Conservation (phyloP, 2,797 vertebrate genomes). For the Takifugu ocellatus region DNA sequence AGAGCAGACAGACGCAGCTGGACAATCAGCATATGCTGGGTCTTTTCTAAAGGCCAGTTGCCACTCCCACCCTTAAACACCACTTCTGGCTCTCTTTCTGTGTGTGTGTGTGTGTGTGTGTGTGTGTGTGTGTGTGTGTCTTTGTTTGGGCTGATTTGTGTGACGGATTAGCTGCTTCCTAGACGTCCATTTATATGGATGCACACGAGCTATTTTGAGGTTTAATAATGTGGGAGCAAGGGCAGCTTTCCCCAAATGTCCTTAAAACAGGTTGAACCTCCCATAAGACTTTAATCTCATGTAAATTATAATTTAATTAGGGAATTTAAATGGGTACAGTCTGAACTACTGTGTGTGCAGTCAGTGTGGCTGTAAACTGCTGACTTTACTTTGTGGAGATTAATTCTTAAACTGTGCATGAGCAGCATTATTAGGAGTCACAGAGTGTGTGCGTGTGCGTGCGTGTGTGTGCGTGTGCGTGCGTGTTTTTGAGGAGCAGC, state of each 20-base stretch:
- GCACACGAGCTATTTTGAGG: not conserved
- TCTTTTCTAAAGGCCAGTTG: conserved; percentile 28
- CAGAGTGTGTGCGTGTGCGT: conserved; percentile 9
- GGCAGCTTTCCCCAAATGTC: conserved; percentile 51
- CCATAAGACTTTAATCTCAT: conserved; percentile 64
- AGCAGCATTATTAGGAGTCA: conserved; percentile 45
- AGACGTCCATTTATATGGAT: not conserved
- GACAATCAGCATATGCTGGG: conserved; percentile 48
- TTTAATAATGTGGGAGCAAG: conserved; percentile 35
- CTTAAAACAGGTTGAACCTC: conserved; percentile 52
- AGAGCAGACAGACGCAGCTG: conserved; percentile 30
- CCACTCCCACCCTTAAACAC: conserved; percentile 21
- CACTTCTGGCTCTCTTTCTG: conserved; percentile 18
- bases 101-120: conserved; percentile 16
- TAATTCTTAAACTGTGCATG: conserved; percentile 33
- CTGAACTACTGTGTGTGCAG: conserved; percentile 5
- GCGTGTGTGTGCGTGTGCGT: conserved; percentile 9
- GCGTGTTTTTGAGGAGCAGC: conserved; percentile 9
- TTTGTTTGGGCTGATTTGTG: conserved; percentile 12
- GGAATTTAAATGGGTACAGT: conserved; percentile 43
- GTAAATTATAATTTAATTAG: conserved; percentile 68
- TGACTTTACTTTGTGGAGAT: conserved; percentile 34
- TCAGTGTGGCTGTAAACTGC: conserved; percentile 22
- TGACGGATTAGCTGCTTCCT: conserved; percentile 1
- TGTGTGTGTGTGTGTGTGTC: conserved; percentile 22